Conservation (phyloP, 2,888 invertebrate genomes). For the Apotomis betuletana region DNA sequence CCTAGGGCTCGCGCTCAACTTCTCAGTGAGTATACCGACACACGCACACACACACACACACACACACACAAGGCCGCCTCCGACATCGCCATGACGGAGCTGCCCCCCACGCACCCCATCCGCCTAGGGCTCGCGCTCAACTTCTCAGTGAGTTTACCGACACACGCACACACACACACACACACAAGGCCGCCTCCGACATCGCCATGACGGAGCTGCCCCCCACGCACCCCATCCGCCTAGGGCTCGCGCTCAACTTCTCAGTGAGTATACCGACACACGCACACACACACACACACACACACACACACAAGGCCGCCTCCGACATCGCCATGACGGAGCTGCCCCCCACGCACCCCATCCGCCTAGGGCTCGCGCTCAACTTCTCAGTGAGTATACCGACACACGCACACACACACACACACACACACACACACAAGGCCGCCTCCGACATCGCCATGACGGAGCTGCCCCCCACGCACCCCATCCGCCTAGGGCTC, state of each 20-base stretch:
- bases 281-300: background rate
- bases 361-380: conserved; percentile 97
- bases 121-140: conserved; percentile 98
- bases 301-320: conserved; percentile 90
- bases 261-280: conserved; percentile 85
- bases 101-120: conserved; percentile 98
- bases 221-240: conserved; percentile 98
- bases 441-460: conserved; percentile 98
- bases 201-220: conserved; percentile 98
- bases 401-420: background rate
- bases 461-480: conserved; percentile 98
- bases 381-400: conserved; percentile 94
- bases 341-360: conserved; percentile 98
- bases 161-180: background rate
- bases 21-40: conserved; percentile 88
- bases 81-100: conserved; percentile 98
- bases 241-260: conserved; percentile 98
- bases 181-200: conserved; percentile 96
- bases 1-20: conserved; percentile 98
- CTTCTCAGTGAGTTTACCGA: conserved; percentile 90
- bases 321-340: conserved; percentile 98
- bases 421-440: conserved; percentile 83
- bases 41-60: background rate
- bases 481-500: conserved; percentile 98
- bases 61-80: conserved; percentile 93